Conservation (phyloP, 2,797 vertebrate species). For the Rhinatrema bivittatum region DNA sequence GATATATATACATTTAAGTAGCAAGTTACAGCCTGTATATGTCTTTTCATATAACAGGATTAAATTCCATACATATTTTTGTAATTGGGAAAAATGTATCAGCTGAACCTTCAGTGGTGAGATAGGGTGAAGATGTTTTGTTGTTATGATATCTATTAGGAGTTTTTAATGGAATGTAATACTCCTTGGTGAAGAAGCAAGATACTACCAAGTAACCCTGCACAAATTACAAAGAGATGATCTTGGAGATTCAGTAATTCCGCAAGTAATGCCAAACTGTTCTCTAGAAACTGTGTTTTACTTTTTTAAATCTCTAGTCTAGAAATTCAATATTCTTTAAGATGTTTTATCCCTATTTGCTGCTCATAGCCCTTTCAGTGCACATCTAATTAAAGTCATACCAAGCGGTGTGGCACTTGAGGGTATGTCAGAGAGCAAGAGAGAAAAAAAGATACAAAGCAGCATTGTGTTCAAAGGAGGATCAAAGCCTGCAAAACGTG, state of each 20-base stretch:
- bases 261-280: not conserved
- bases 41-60: no score
- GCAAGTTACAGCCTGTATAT: no score
- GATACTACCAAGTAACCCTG: no score
- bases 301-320: conserved; percentile 1
- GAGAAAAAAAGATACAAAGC: not conserved
- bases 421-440: not conserved
- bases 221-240: conserved; percentile 1
- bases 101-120: no score
- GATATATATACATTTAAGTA: no score
- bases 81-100: no score
- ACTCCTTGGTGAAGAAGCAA: no score
- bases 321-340: conserved; percentile 1
- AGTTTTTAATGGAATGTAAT: no score
- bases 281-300: not conserved
- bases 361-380: conserved; percentile 11
- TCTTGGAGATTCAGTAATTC: conserved; percentile 3
- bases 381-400: conserved; percentile 14
- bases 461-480: not conserved
- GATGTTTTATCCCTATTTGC: not conserved
- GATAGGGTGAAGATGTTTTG: no score
- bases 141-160: no score
- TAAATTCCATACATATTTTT: no score
- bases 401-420: conserved; percentile 5
- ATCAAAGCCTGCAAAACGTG: conserved; percentile 6